These are phyloP conservation scores for Syngnathus typhle DNA, from an alignment of 2,113 vertebrate genomes.

Conservation along the genomic window DNA sequence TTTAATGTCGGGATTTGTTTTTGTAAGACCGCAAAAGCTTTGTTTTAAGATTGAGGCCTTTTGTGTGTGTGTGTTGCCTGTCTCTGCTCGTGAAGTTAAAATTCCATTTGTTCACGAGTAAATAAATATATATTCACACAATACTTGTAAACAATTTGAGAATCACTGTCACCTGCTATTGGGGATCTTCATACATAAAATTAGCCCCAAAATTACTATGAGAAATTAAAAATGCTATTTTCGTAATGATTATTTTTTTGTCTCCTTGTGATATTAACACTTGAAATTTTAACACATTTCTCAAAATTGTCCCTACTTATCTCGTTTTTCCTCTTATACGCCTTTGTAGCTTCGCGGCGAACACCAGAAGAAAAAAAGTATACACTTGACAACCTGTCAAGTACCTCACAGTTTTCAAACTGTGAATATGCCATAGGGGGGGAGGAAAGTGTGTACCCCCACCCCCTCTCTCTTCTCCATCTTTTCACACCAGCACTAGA, in stretches of 20 bases:
- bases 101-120: no score
- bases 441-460: not conserved
- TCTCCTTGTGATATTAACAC: not conserved
- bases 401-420: not conserved
- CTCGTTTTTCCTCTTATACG: not conserved
- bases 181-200: no score
- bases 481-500: conserved; percentile 60
- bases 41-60: no score
- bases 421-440: not conserved
- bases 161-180: no score
- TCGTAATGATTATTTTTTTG: not conserved
- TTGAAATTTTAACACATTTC: not conserved
- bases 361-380: not conserved
- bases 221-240: not conserved
- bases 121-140: no score
- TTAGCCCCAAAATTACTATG: no score
- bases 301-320: not conserved
- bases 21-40: no score
- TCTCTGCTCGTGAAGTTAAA: no score
- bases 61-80: no score
- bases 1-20: no score
- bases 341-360: not conserved
- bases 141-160: no score
- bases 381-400: conserved; percentile 1
- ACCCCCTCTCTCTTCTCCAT: conserved; percentile 31